These are phyloP conservation scores for Mola mola DNA, from an alignment of 2,113 vertebrate species.

Conservation along the genomic window DNA sequence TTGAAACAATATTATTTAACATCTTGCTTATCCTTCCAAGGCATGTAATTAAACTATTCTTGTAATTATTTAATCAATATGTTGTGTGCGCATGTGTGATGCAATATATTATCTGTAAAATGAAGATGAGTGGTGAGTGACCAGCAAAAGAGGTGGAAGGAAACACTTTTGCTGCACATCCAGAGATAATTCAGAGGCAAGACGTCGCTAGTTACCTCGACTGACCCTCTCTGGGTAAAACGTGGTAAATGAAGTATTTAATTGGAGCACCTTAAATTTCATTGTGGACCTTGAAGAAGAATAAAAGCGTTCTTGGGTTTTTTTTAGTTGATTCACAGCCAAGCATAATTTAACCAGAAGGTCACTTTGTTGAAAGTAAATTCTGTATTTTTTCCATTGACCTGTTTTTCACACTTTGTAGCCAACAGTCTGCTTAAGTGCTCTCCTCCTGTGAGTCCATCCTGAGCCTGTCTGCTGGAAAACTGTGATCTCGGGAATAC, in stretches of 20 bases:
- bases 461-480: constrained; percentile 13
- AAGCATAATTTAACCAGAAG: background rate
- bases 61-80: constrained; percentile 11
- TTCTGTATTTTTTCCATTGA: background rate
- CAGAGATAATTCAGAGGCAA: constrained; percentile 5
- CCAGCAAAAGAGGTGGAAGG: constrained; percentile 12
- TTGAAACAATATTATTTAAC: no score
- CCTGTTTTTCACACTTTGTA: constrained; percentile 24
- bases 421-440: constrained; percentile 21
- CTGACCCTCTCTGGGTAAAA: background rate
- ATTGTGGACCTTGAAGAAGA: background rate
- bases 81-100: background rate
- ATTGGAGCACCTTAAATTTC: background rate
- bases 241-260: background rate
- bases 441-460: constrained; percentile 17
- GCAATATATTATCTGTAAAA: constrained; percentile 22
- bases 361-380: background rate
- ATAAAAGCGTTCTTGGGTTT: no score
- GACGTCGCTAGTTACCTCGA: background rate
- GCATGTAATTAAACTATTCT: background rate
- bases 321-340: background rate
- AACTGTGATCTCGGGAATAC: background rate
- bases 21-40: no score
- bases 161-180: constrained; percentile 15
- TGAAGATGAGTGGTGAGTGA: constrained; percentile 32